These are phyloP conservation scores for Circaetus cinerascens DNA, from an alignment of 2,113 vertebrate genomes.

Conservation along the genomic window DNA sequence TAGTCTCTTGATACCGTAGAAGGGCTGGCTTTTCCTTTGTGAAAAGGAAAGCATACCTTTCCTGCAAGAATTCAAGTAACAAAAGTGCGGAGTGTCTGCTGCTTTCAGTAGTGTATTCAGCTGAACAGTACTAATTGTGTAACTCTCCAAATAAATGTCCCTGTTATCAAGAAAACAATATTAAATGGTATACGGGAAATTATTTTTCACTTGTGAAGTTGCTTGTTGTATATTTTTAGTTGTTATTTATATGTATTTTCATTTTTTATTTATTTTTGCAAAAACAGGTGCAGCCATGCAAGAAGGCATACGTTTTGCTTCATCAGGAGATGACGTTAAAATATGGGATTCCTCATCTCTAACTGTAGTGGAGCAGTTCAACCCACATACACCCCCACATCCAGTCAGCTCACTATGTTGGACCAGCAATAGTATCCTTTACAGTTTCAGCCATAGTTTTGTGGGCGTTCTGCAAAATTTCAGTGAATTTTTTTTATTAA, in stretches of 20 bases:
- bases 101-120: neutral
- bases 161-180: rapidly evolving
- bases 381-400: constrained; percentile 81
- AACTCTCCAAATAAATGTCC: neutral
- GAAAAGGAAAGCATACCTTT: rapidly evolving
- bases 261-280: neutral
- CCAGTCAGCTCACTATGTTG: constrained; percentile 88
- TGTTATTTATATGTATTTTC: neutral
- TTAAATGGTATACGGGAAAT: neutral
- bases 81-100: neutral
- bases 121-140: neutral
- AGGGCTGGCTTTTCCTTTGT: neutral
- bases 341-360: constrained; percentile 91
- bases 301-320: constrained; percentile 86
- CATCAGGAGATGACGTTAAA: constrained; percentile 92
- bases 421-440: constrained; percentile 97
- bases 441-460: neutral
- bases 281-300: constrained; percentile 83
- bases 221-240: neutral
- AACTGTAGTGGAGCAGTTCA: constrained; percentile 90
- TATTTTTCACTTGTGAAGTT: neutral
- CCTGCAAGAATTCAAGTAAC: neutral
- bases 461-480: neutral
- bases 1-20: neutral
- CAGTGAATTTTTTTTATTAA: neutral